Conservation (phyloP, 2,797 vertebrate species). For the Gobio occitaniae region DNA sequence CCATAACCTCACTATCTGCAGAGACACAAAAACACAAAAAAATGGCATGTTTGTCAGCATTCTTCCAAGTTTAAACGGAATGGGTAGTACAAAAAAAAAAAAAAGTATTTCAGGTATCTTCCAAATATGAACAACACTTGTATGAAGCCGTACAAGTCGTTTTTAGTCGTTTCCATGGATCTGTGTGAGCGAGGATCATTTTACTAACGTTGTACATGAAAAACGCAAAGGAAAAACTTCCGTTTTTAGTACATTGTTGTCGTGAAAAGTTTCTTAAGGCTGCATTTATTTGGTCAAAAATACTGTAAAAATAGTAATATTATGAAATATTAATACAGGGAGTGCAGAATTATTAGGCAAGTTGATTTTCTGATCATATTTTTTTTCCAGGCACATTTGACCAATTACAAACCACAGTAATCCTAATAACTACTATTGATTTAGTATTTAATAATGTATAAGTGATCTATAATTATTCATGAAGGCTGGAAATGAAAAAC, state of each 20-base stretch:
- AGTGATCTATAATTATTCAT: too few species aligned
- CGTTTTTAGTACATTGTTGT: background rate
- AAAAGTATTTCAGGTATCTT: background rate
- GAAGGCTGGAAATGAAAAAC: too few species aligned
- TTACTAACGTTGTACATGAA: background rate
- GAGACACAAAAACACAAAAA: background rate
- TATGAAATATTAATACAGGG: background rate
- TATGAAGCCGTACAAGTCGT: background rate
- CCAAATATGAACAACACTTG: background rate
- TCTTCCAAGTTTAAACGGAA: background rate
- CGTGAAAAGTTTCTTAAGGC: background rate
- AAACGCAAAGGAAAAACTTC: too few species aligned
- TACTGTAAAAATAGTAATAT: background rate
- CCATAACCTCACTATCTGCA: too few species aligned
- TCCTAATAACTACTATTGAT: too few species aligned
- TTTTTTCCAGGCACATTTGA: too few species aligned
- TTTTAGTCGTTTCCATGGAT: background rate
- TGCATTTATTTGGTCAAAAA: background rate
- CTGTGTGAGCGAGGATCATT: background rate
- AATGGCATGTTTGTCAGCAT: background rate
- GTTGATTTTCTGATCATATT: too few species aligned
- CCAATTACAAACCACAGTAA: too few species aligned
- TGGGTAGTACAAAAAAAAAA: background rate
- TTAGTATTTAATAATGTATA: too few species aligned
- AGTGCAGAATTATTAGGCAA: too few species aligned